Conservation (phyloP, 2,888 invertebrate species). For the Orgyia antiqua region DNA sequence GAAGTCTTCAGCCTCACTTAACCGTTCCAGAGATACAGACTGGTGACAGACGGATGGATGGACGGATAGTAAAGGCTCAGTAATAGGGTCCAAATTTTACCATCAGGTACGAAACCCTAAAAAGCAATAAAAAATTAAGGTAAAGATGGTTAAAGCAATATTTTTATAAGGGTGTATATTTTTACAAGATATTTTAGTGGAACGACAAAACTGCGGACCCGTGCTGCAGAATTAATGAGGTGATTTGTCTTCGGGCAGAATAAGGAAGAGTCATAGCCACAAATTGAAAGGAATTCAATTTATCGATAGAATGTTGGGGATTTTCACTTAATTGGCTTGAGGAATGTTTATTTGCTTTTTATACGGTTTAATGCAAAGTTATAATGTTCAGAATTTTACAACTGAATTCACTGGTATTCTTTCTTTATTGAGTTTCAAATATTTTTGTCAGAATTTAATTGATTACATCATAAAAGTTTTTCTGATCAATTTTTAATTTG, state of each 20-base stretch:
- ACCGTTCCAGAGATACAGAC: no score
- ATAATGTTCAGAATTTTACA: constrained; percentile 16
- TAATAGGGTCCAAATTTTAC: no score
- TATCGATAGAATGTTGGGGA: constrained; percentile 26
- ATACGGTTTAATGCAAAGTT: constrained; percentile 24
- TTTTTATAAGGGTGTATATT: constrained; percentile 13
- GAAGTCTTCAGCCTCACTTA: no score
- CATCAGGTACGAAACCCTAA: no score
- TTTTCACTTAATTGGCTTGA: constrained; percentile 30
- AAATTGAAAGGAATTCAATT: constrained; percentile 52
- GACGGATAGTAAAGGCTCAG: no score
- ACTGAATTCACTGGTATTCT: constrained; percentile 15
- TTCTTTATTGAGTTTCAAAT: constrained; percentile 10
- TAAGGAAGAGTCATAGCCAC: constrained; percentile 34
- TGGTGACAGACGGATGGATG: no score
- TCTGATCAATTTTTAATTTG: constrained; percentile 1
- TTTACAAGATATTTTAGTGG: constrained; percentile 23
- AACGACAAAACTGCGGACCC: constrained; percentile 36
- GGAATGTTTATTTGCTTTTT: constrained; percentile 39
- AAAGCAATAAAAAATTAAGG: no score
- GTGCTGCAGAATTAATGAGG: constrained; percentile 60
- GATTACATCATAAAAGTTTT: constrained; percentile 2
- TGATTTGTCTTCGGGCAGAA: constrained; percentile 47
- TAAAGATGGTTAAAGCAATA: constrained; percentile 8
- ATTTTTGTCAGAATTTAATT: constrained; percentile 4